Evolutionary conservation across 2,888 invertebrate species (phyloP).

Genomic region (Lysandra bellargus): DNA sequence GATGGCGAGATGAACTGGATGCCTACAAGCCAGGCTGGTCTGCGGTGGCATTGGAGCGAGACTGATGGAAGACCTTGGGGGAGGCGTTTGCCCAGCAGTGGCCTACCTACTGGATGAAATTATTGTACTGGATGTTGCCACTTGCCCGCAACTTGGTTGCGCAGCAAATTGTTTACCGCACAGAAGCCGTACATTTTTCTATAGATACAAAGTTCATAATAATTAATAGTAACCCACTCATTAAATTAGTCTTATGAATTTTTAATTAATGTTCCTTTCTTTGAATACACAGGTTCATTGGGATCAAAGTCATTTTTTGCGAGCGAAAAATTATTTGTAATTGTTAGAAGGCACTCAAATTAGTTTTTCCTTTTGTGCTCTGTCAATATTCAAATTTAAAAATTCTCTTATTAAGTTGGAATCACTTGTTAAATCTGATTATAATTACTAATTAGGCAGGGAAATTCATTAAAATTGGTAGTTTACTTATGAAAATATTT

Average conservation of each 20-base stretch:
- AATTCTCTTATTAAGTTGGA: neutral
- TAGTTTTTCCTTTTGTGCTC: neutral
- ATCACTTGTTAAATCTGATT: slow-evolving; percentile 3
- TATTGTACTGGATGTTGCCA: too few species aligned
- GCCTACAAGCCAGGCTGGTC: too few species aligned
- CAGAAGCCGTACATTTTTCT: too few species aligned
- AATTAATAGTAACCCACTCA: neutral
- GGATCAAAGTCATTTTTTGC: neutral
- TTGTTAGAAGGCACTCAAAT: slow-evolving; percentile 1
- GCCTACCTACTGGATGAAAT: too few species aligned
- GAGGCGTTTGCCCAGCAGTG: too few species aligned
- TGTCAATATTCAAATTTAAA: neutral
- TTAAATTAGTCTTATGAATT: neutral
- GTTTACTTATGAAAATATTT: neutral
- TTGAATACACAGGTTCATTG: slow-evolving; percentile 11
- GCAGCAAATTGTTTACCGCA: too few species aligned
- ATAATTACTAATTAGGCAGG: neutral
- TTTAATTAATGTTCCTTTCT: slow-evolving; percentile 2
- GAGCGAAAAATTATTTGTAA: slow-evolving; percentile 4
- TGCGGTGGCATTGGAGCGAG: too few species aligned
- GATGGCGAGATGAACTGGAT: too few species aligned
- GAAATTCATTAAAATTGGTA: neutral
- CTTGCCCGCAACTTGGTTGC: too few species aligned
- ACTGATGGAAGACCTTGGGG: too few species aligned
- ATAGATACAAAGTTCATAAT: neutral